Evolutionary conservation across 2,888 invertebrate species (phyloP), one percentile per base, ranked within the genome.

Genomic region (Synergus umbraculus): DNA sequence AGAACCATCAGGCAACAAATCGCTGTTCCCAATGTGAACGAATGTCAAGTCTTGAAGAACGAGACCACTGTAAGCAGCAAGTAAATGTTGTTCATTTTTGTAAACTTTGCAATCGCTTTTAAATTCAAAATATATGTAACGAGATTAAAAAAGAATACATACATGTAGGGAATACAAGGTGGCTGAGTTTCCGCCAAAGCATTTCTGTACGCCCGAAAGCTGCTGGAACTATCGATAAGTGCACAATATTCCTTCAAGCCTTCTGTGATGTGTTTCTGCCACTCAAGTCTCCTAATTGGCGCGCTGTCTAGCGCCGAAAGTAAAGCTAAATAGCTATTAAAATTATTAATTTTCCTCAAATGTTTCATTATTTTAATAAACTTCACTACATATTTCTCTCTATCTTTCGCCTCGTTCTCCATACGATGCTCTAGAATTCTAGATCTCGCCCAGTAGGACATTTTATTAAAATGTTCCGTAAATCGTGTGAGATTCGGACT

Each of bases 101-200:
- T 18, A 18, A 58, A 78, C 5, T 67, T 65, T 69, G 54, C 2
- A 64, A 3, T n/a, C 37, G n/a, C 10, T 44, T 18, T n/a, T 18
- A 9, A 58, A 58, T 9, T 18, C 9, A 18, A 22, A 67, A 60
- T 58, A 29, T 3, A 29, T 3, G 29, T 29, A 58, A 64, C 12
- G 41, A 12, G 15, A 78, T 49, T 12, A 76, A 73, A 64, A 37
- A 13, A 44, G 37, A 29, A 63, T 76, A 94, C 96, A 95, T 93
- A 99, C 99, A 99, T 98, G 93, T 99, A 99, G 4, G 99, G 99
- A 93, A 99, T 98, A 92, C 99, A 99, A 49, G 99, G 99, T 49
- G 99, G 98, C 90, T 97, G 96, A 7, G 99, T 98, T 91, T 98
- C 98, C 7, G 97, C 96, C 85, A 99, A 93, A 69, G 98, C 98